phyloP scores from a whole-genome alignment of 2,113 vertebrate species.

The Hiodon alosoides region DNA sequence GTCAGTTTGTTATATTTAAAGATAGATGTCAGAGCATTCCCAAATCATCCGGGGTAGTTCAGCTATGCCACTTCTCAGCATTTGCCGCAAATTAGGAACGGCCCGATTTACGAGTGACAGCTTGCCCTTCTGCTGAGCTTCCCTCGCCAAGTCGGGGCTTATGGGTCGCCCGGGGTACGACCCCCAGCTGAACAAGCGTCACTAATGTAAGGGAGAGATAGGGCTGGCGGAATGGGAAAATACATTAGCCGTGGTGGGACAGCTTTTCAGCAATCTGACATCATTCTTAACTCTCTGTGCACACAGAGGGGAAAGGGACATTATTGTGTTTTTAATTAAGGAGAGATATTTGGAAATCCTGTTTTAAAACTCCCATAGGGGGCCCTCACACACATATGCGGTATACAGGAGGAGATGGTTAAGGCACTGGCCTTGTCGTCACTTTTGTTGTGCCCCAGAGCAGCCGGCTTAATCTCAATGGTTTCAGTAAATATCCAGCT shows the following conservation, averaged over 20 bases:
- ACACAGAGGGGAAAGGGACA: too few relatives aligned
- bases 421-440: too few relatives aligned
- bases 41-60: conserved; percentile 16
- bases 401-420: too few relatives aligned
- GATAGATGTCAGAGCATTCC: conserved; percentile 8
- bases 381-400: too few relatives aligned
- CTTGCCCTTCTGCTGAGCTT: not conserved
- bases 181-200: conserved; percentile 11
- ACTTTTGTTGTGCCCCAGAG: too few relatives aligned
- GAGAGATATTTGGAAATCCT: too few relatives aligned
- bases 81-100: conserved; percentile 10
- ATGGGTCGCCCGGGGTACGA: not conserved
- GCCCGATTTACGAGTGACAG: conserved; percentile 8
- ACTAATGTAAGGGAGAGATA: not conserved
- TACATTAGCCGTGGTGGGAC: not conserved
- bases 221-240: not conserved
- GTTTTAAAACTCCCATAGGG: too few relatives aligned
- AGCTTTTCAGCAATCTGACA: too few relatives aligned
- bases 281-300: too few relatives aligned
- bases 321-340: too few relatives aligned
- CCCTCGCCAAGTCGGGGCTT: not conserved
- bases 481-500: too few relatives aligned
- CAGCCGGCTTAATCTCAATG: too few relatives aligned
- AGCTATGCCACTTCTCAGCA: not conserved
- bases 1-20: not conserved